Percentiles rank a stretch among this genome's conserved stretches.
Evolutionary conservation across 2,888 invertebrate genomes (phyloP).

Genomic region (Microctonus hyperodae): DNA sequence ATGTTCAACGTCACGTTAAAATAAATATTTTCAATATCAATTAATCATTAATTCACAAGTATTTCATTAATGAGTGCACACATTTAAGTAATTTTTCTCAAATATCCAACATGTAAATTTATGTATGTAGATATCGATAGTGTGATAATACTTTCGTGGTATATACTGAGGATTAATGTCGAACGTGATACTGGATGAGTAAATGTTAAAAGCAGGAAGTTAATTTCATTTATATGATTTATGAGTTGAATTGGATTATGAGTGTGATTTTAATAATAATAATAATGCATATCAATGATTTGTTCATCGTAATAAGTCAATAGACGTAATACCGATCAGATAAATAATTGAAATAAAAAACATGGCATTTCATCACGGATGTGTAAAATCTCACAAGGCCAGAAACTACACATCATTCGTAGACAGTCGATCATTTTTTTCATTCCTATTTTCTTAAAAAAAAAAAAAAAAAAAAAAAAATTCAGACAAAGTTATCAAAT

Average conservation of each 20-base stretch:
- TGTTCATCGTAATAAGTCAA: too few species aligned
- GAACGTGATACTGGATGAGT: neutral
- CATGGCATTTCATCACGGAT: too few species aligned
- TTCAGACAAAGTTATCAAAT: conserved; percentile 67
- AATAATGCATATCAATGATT: too few species aligned
- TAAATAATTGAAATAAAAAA: too few species aligned
- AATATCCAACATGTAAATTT: neutral
- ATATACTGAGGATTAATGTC: neutral
- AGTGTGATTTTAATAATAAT: too few species aligned
- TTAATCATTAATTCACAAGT: neutral
- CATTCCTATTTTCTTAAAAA: neutral
- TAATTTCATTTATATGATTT: neutral
- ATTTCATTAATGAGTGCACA: conserved; percentile 2
- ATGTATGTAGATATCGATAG: neutral
- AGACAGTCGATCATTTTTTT: too few species aligned
- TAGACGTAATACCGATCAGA: too few species aligned
- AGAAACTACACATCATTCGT: too few species aligned
- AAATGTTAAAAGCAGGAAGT: conserved; percentile 3
- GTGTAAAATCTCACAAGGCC: too few species aligned
- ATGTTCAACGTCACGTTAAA: neutral
- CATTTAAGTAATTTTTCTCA: conserved; percentile 25
- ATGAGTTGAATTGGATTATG: neutral
- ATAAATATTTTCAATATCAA: conserved; percentile 4
- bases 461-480: conserved; percentile 6
- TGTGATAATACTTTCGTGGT: conserved; percentile 2